Evolutionary conservation across 2,797 vertebrate species (phyloP), one percentile per base, ranked within the genome.

Genomic region (Falco biarmicus): DNA sequence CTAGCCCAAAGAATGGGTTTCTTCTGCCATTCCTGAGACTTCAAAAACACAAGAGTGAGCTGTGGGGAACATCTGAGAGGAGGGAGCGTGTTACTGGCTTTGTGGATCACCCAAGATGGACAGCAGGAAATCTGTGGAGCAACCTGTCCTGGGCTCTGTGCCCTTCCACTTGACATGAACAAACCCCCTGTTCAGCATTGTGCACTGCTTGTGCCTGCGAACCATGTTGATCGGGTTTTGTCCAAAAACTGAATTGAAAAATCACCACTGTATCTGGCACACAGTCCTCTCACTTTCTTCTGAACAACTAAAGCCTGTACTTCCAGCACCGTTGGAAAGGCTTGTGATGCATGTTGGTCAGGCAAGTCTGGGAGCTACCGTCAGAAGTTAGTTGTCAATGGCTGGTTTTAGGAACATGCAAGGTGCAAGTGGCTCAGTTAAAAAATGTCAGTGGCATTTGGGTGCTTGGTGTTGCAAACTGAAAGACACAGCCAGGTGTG

Each of bases 121-220:
- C 32, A 68, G n/a, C 31, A 26, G 22, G 15, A 64, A 69, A 5
- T 8, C 39, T 57, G 21, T 31, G 26, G 47, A 56, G 53, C 29
- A 22, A 31, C 29, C 22, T 66, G 4, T 24, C 57, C 32, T 66
- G 37, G 21, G 16, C 29, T 73, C 37, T 63, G 18, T 21, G 9
- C 41, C 20, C 10, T 20, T 77, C 10, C n/a, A 15, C 47, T 60
- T 48, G 59, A 45, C 17, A 21, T 31, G 54, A 63, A 78, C 25
- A 15, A 73, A 16, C 45, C 32, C 1, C 24, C 24, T 1, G 0
- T 21, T 73, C 14, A 3, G 54, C 57, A 1, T 28, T 31, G 29
- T 18, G 66, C 17, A 3, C 10, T 32, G 26, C n/a, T 51, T 59
- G 26, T 64, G 26, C 39, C 39, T 37, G 21, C 22, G 39, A 84